Base-by-base conservation (phyloP, 2,888 invertebrate genomes). In the Saturnia pavonia region DNA sequence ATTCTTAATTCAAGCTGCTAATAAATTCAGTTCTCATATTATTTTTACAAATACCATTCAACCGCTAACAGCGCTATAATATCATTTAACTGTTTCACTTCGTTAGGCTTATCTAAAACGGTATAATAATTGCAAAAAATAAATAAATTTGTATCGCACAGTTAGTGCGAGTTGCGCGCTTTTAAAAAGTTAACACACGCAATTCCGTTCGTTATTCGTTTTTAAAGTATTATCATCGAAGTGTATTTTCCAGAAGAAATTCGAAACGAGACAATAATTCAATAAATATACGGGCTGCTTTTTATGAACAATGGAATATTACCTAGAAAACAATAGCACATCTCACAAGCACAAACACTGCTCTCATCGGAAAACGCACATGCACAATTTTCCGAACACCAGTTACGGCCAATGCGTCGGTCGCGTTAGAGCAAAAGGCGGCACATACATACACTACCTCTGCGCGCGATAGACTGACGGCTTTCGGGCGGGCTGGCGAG, bases 261-360 rank as follows among this genome's bases (percentile, higher is more conserved):
- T 54, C 1, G 11, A 48, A 48, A 45, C 43, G 12, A 14, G 43
- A 67, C 16, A 8, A 67, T 22, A 12, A 45, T 67, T 67, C 16
- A 43, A 48, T 45, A 45, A 67, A 40, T 43, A 40, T 16, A 42
- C 0, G 12, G 86, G 87, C 86, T 87, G 90, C 88, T 88, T 89
- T 87, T 88, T 88, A 84, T 80, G 79, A 88, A 88, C 83, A 89
- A 86, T 85, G 84, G 83, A 86, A 22, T 84, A 77, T 93, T 92
- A 94, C 94, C 94, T 94, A 94, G 91, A 90, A 92, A 94, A 94
- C 91, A 93, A 94, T 91, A 91, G 92, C 93, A 94, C 93, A 93
- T 94, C 89, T 90, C 94, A 93, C 92, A 90, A 89, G 85, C 91
- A 93, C 92, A 92, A 89, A 93, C 93, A 92, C 92, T 91, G 88